Base-by-base conservation (phyloP, 1,140 invertebrate species). In the Pentalonia nigronervosa region DNA sequence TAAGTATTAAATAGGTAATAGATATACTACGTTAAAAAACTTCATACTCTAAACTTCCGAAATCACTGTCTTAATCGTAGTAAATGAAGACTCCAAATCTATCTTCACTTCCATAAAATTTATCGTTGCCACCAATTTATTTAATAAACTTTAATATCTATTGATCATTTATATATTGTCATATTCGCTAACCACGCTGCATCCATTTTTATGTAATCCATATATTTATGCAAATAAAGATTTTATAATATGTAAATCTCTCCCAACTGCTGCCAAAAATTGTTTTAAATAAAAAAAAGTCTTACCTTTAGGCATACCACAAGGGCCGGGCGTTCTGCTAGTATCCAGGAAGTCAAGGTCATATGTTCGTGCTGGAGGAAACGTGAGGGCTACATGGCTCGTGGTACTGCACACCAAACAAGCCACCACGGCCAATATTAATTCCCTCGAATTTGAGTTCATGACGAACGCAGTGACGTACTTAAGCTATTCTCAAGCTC, bases 271-370 rank as follows among this genome's bases (percentile, higher is more conserved):
- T 67, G 11, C 14, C 9, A n/a, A 30, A 14, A 0, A 11, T n/a
- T 11, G 11, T 67, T 67, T 67, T n/a, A 14, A 67, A n/a, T n/a
- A 67, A n/a, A 67, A 53, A 76, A 76, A n/a, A 0, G 60, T 95
- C 96, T 96, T 95, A 99, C 98, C 98, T 97, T 97, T 98, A 14
- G 98, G 98, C 97, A 99, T 99, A 94, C 99, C 99, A 95, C 99
- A 99, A 53, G 98, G 98, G 93, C 97, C 97, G 94, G 97, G 97
- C 34, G 98, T 99, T 94, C 98, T 96, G 91, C 97, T 96, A 95
- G 97, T 99, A 95, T 99, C 98, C 95, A 99, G 96, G 96, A 99
- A 99, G 96, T 99, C 99, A 95, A 99, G 96, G 95, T 98, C 98
- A 95, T 97, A 99, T 94, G 97, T 97, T 94, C 98, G 96, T 1